Conservation (phyloP, 2,113 vertebrate genomes). For the Phaethon lepturus region DNA sequence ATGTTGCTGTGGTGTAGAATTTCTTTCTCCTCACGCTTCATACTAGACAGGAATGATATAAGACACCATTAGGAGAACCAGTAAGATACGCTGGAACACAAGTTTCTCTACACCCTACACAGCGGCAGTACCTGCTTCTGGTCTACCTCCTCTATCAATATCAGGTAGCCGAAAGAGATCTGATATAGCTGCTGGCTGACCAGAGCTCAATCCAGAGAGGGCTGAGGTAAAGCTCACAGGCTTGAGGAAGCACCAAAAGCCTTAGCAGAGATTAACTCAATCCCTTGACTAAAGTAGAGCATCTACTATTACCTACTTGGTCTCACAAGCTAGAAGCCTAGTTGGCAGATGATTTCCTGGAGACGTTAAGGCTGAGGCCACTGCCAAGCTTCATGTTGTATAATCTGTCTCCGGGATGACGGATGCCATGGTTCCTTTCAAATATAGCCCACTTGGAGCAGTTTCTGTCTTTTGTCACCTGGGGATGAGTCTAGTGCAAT, state of each 20-base stretch:
- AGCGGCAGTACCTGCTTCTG: neutral
- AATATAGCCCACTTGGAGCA: neutral
- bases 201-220: neutral
- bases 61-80: neutral
- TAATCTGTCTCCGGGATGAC: neutral
- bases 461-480: neutral
- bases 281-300: conserved; percentile 48
- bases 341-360: neutral
- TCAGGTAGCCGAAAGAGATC: neutral
- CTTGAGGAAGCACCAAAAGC: conserved; percentile 48
- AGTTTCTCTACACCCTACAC: neutral
- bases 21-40: neutral
- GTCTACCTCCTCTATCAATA: neutral
- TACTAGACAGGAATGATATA: neutral
- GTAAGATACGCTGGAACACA: neutral
- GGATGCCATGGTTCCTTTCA: neutral
- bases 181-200: neutral
- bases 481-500: neutral
- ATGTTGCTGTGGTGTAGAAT: neutral
- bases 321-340: neutral
- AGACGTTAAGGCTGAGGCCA: neutral
- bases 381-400: neutral
- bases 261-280: conserved; percentile 66
- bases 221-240: conserved; percentile 35
- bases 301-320: neutral